Base-by-base conservation (phyloP, 2,113 vertebrate species). In the Oenanthe melanoleuca region DNA sequence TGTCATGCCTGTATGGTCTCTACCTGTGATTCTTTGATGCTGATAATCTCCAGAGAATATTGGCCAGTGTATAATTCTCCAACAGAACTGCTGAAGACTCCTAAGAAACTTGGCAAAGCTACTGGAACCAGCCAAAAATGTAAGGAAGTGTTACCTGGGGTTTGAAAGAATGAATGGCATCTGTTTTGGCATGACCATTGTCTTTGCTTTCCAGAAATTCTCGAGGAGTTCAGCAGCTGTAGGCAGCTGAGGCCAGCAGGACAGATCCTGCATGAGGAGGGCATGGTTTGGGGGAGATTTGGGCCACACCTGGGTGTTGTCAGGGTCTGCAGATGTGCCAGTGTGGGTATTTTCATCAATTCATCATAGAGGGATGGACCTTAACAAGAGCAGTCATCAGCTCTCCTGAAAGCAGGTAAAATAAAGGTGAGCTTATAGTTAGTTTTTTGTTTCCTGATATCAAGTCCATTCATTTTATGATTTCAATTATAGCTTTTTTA, bases 211-310 rank as follows among this genome's bases (percentile, higher is more conserved):
- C 17, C 44, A 37, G 49, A 86, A 82, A 70, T 31, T 37, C n/a
- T 53, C 0, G 0, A 23, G 47, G 19, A 42, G 12, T 13, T 28
- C 45, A 69, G 45, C 16, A 55, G 31, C 38, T 29, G 13, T 22
- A 29, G 73, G 18, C 28, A 69, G n/a, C n/a, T n/a, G n/a, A n/a
- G n/a, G n/a, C n/a, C n/a, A n/a, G n/a, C n/a, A n/a, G n/a, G n/a
- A n/a, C n/a, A 47, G 33, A 17, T 49, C 20, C 59, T 37, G 0
- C 12, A 3, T 19, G 23, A 44, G 12, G 11, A 55, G 8, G 11
- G 22, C 2, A 4, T 8, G 3, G 14, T 10, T 60, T 42, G 37
- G 25, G 12, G 21, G 57, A 44, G 14, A 22, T 16, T 86, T 37
- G 3, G 34, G 37, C 65, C 28, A 31, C 22, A 24, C 5, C 12